Evolutionary conservation across 2,113 vertebrate genomes (phyloP).

Genomic region (Thermophis baileyi): DNA sequence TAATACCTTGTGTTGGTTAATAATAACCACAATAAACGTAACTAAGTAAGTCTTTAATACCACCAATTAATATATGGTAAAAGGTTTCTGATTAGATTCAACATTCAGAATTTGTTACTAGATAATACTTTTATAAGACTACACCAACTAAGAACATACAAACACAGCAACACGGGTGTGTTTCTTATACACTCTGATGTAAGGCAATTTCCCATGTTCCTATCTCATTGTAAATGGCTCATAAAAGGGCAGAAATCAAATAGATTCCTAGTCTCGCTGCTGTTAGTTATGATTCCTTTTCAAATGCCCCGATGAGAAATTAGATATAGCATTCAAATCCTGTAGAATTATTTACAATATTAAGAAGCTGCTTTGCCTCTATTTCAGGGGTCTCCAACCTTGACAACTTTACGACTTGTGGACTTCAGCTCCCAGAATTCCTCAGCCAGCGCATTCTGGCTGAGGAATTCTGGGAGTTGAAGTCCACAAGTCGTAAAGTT

Average conservation of each 20-base stretch:
- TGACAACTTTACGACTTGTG: no score
- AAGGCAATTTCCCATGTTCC: neutral
- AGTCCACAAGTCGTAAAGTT: no score
- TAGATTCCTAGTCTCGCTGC: neutral
- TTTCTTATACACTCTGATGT: neutral
- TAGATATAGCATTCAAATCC: neutral
- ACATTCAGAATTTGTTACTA: neutral
- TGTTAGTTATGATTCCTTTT: neutral
- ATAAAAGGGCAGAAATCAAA: neutral
- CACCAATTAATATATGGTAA: neutral
- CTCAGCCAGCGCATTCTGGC: no score
- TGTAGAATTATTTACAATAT: neutral
- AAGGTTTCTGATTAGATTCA: neutral
- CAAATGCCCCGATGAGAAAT: neutral
- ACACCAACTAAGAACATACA: neutral
- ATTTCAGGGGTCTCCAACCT: no score
- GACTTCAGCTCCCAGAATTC: no score
- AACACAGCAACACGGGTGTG: neutral
- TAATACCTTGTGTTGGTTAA: neutral
- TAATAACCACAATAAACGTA: neutral
- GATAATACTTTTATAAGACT: neutral
- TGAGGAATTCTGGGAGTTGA: no score
- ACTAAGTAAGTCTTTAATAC: neutral
- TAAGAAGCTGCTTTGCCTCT: no score
- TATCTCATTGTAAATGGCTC: neutral